Base-by-base conservation (phyloP, 2,797 vertebrate genomes). In the Bradypodion pumilum region DNA sequence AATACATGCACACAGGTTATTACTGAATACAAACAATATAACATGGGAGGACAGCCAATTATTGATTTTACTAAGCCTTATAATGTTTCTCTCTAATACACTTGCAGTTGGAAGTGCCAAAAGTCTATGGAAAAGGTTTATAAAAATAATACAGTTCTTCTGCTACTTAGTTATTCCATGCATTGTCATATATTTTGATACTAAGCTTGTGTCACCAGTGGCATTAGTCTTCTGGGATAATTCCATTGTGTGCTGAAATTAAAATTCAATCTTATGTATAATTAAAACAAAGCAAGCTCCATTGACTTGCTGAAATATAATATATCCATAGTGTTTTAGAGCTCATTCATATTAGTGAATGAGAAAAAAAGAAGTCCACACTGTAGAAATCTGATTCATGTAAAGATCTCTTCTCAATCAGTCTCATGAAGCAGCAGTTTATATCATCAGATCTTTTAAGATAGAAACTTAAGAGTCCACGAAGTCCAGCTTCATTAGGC, bases 201-300 rank as follows among this genome's bases (percentile, higher is more conserved):
- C 52, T 29, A 81, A 25, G 3, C 5, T 37, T 69, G 40, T 25
- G 73, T 87, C 78, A 89, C 32, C 78, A 49, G 0, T 56, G 81
- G 56, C 81, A 85, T 89, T 73, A 85, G 63, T 70, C 65, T 46
- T 65, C 56, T 74, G 0, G 1, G 2, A 80, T 86, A 86, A 84
- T 40, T 91, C 87, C 87, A 89, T 90, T 25, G 29, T 52, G 32
- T 76, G 74, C 60, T 46, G 35, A 10, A 87, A 5, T 84, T 60
- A 85, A 86, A 92, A 89, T 7, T 13, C 25, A 90, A 86, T 74
- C 85, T 84, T 10, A 60, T 29, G 82, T 74, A 23, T 68, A 78
- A 90, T 90, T 91, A 85, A 81, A 80, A 42, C 16, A 60, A 87
- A 87, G 66, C 49, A 62, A 49, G 63, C 70, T 86, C 15, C 35